phyloP scores from a whole-genome alignment of 2,113 vertebrate species.

The Ornithorhynchus anatinus region DNA sequence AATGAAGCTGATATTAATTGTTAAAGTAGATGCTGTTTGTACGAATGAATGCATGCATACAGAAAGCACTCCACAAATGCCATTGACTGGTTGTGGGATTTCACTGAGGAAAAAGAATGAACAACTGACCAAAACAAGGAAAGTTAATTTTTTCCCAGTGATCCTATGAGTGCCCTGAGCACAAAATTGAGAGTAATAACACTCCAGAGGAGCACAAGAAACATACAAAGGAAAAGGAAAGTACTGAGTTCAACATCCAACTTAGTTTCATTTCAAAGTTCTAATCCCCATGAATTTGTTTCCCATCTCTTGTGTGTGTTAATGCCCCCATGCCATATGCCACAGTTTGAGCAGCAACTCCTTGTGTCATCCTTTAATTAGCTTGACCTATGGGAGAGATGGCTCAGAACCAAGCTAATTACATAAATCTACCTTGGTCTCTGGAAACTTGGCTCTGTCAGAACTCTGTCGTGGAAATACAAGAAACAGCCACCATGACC shows the following conservation, averaged over 20 bases:
- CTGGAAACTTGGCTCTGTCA: constrained; percentile 51
- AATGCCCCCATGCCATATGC: constrained; percentile 64
- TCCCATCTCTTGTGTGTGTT: constrained; percentile 42
- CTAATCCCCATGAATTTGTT: constrained; percentile 51
- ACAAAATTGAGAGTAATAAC: too few relatives aligned
- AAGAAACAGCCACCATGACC: too few relatives aligned
- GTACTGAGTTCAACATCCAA: constrained; percentile 44
- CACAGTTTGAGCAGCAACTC: constrained; percentile 54
- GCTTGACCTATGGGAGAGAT: constrained; percentile 70
- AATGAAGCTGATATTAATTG: constrained; percentile 49
- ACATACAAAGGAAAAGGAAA: constrained; percentile 35
- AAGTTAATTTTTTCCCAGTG: too few relatives aligned
- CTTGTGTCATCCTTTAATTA: constrained; percentile 68
- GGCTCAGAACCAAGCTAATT: constrained; percentile 70
- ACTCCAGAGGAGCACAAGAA: neutral
- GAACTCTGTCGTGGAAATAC: constrained; percentile 31
- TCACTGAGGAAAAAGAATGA: too few relatives aligned
- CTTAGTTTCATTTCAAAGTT: constrained; percentile 56
- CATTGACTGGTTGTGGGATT: too few relatives aligned
- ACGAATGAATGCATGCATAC: too few relatives aligned
- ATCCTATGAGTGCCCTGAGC: too few relatives aligned
- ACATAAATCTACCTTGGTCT: constrained; percentile 57
- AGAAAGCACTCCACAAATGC: too few relatives aligned
- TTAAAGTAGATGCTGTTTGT: constrained; percentile 33
- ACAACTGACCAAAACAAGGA: too few relatives aligned